phyloP scores from a whole-genome alignment of 2,888 invertebrate species.

The Adela reaumurella region DNA sequence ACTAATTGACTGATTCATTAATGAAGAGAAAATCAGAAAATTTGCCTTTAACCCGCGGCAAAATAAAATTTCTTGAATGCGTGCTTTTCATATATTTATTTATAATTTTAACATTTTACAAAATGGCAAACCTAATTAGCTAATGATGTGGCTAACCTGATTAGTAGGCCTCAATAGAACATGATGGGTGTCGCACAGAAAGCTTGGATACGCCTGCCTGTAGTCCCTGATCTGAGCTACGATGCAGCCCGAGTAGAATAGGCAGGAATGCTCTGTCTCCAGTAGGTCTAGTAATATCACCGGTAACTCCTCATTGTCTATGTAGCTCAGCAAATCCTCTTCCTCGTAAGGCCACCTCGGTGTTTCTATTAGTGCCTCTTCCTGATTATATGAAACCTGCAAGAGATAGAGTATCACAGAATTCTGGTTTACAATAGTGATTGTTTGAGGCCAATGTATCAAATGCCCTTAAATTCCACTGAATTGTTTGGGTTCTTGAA shows the following conservation, averaged over 20 bases:
- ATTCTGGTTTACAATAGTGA: neutral
- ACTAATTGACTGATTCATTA: too few relatives aligned
- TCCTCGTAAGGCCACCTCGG: constrained; percentile 86
- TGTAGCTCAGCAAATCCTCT: constrained; percentile 80
- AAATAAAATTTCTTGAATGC: too few relatives aligned
- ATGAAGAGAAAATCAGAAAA: too few relatives aligned
- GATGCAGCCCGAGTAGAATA: constrained; percentile 89
- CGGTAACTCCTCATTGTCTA: constrained; percentile 89
- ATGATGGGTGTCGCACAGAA: constrained; percentile 79
- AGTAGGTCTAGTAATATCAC: constrained; percentile 80
- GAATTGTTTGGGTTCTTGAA: too few relatives aligned
- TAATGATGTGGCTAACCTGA: constrained; percentile 74
- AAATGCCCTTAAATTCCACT: too few relatives aligned
- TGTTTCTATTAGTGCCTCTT: constrained; percentile 71
- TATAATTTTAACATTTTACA: too few relatives aligned
- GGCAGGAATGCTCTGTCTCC: constrained; percentile 76
- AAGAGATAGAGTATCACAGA: too few relatives aligned
- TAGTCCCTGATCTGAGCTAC: constrained; percentile 89
- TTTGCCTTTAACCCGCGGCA: too few relatives aligned
- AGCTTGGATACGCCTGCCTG: constrained; percentile 74
- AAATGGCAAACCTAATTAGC: too few relatives aligned
- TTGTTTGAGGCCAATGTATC: neutral
- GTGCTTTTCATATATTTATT: too few relatives aligned
- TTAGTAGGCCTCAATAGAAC: constrained; percentile 84
- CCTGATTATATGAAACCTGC: constrained; percentile 33